Evolutionary conservation across 2,888 invertebrate species (phyloP).

Genomic region (Cynaeus angustus): DNA sequence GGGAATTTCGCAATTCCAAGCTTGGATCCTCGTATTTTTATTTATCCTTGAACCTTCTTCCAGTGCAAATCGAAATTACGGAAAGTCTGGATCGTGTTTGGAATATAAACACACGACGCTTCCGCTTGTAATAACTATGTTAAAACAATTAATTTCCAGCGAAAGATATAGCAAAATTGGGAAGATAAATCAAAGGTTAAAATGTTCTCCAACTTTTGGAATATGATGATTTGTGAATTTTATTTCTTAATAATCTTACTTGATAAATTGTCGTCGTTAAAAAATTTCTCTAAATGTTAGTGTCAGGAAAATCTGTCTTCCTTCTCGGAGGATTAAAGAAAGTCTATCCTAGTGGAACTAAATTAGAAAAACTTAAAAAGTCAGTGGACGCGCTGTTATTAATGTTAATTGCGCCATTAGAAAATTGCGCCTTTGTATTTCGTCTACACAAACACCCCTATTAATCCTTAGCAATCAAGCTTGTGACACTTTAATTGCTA

Average conservation of each 20-base stretch:
- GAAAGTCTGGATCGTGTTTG: conserved; percentile 13
- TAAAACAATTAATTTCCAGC: neutral
- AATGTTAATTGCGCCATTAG: conserved; percentile 20
- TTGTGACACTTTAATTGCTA: conserved; percentile 38
- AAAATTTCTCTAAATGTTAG: no score
- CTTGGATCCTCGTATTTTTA: conserved; percentile 2
- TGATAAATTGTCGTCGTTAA: neutral
- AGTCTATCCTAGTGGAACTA: neutral
- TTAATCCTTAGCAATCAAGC: conserved; percentile 36
- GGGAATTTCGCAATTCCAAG: neutral
- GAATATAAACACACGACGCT: neutral
- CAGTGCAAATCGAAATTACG: conserved; percentile 1
- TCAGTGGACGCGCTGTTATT: neutral
- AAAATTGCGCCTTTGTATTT: conserved; percentile 17
- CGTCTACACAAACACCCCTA: conserved; percentile 18
- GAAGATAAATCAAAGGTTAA: no score
- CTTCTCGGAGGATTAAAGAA: neutral
- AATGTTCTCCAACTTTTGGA: no score
- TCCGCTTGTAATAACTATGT: no score
- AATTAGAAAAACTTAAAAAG: neutral
- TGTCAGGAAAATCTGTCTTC: no score
- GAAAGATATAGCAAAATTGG: neutral
- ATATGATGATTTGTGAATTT: no score
- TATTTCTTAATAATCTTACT: neutral
- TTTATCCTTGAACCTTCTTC: conserved; percentile 11